Base-by-base conservation (phyloP, 2,888 invertebrate genomes). In the Bellardia pandia region DNA sequence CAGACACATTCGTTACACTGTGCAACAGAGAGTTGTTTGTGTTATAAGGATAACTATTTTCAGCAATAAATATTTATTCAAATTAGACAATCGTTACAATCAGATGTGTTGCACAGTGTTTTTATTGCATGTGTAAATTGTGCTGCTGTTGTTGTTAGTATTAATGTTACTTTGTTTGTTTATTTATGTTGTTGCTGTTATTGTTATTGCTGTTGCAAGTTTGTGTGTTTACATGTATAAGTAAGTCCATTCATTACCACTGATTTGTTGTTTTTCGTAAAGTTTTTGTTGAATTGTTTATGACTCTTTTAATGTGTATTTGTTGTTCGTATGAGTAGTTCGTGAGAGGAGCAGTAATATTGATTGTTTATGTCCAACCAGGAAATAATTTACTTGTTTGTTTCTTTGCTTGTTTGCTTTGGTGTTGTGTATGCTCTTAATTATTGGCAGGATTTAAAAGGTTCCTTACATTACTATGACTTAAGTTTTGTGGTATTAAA, bases 251-350 rank as follows among this genome's bases (percentile, higher is more conserved):
- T 87, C 81, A 85, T 82, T 87, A 75, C 69, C 62, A 75, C 77
- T 87, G 87, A 87, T 87, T 87, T 87, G 85, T 85, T 87, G 74
- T 85, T 77, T 37, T 80, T 74, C 53, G 77, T n/a, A 51, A 14
- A 69, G 69, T 75, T 53, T 56, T 6, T 85, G 66, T 75, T 82
- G 69, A 81, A 85, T 85, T 85, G 74, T 82, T 87, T 81, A 74
- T 77, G 74, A 72, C 71, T 71, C n/a, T 56, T 51, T 33, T 62
- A 62, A 53, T 82, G 71, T 81, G n/a, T 8, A 64, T 23, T 64
- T 64, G n/a, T 58, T 42, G 11, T 23, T 37, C 45, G 14, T 23
- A 33, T 33, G 6, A 80, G 62, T 62, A 64, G 16, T 53, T 72
- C 40, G 14, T 42, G 64, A 7, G 13, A 45, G 14, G 5, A 33